A percentile compares a stretch with the other conserved stretches of the same genome.
Conservation (phyloP, 2,888 invertebrate genomes). For the Ormyrus labotus region DNA sequence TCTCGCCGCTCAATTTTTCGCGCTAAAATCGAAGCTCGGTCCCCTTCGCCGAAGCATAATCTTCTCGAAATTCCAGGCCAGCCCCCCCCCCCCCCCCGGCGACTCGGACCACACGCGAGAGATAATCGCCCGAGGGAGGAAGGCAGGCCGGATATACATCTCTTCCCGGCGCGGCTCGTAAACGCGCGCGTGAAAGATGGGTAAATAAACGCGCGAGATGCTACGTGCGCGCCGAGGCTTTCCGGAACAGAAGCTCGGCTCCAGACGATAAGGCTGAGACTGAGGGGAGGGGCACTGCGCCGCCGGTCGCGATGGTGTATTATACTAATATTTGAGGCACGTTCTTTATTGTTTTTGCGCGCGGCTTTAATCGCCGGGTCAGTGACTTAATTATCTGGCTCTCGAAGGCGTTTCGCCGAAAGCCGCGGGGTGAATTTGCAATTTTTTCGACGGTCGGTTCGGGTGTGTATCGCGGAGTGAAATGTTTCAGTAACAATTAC, state of each 20-base stretch:
- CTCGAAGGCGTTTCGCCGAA: no score
- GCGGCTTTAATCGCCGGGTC: not conserved
- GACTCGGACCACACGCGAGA: no score
- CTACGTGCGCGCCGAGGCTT: conserved; percentile 16
- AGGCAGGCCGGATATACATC: conserved; percentile 27
- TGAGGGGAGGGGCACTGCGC: not conserved
- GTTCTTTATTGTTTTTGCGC: not conserved
- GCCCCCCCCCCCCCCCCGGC: no score
- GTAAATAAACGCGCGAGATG: conserved; percentile 44
- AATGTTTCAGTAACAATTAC: no score
- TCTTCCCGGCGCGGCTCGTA: not conserved
- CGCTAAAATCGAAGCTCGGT: no score
- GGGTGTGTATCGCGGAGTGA: no score
- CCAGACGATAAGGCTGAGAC: conserved; percentile 26
- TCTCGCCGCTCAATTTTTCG: no score
- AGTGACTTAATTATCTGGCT: no score
- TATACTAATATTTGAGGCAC: not conserved
- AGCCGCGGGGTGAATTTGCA: no score
- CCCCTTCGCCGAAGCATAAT: no score
- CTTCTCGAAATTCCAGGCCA: no score
- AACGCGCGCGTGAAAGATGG: conserved; percentile 1
- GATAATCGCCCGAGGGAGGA: not conserved
- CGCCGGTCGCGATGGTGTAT: not conserved
- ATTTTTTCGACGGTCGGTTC: no score
- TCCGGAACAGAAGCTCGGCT: conserved; percentile 41